phyloP scores from a whole-genome alignment of 2,797 vertebrate species.

The Pachyuromys duprasi region DNA sequence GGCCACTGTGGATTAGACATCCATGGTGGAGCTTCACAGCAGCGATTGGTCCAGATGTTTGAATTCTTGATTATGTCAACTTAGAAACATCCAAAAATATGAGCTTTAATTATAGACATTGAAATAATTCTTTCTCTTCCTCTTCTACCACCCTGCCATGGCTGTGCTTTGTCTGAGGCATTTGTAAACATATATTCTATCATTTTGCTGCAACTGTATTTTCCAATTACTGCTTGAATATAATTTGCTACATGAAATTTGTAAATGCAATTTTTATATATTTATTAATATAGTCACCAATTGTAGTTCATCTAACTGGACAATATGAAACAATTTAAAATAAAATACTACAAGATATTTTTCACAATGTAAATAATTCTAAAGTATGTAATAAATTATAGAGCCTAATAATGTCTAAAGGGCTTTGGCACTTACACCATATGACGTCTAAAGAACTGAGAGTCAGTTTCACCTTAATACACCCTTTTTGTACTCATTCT shows the following conservation, averaged over 20 bases:
- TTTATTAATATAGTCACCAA: slow-evolving; percentile 27
- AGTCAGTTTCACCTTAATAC: neutral
- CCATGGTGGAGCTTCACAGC: neutral
- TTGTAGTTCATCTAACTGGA: neutral
- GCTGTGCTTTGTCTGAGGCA: slow-evolving; percentile 22
- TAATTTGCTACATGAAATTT: slow-evolving; percentile 57
- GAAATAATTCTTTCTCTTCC: slow-evolving; percentile 74
- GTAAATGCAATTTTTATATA: neutral
- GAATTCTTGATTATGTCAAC: slow-evolving; percentile 41
- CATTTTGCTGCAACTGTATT: slow-evolving; percentile 59
- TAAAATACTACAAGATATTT: neutral
- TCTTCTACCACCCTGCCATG: slow-evolving; percentile 67
- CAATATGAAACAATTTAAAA: slow-evolving; percentile 13
- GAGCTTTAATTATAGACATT: slow-evolving; percentile 71
- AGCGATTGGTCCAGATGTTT: slow-evolving; percentile 69
- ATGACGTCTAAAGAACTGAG: neutral
- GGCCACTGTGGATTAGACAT: neutral
- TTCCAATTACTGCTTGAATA: slow-evolving; percentile 52
- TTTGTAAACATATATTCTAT: slow-evolving; percentile 50
- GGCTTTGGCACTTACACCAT: neutral
- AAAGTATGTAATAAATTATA: neutral
- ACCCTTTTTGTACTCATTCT: neutral
- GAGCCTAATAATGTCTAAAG: neutral
- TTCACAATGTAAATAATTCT: slow-evolving; percentile 15
- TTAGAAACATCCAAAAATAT: slow-evolving; percentile 58